Evolutionary conservation across 2,113 vertebrate species (phyloP).

Genomic region (Lampris incognitus): DNA sequence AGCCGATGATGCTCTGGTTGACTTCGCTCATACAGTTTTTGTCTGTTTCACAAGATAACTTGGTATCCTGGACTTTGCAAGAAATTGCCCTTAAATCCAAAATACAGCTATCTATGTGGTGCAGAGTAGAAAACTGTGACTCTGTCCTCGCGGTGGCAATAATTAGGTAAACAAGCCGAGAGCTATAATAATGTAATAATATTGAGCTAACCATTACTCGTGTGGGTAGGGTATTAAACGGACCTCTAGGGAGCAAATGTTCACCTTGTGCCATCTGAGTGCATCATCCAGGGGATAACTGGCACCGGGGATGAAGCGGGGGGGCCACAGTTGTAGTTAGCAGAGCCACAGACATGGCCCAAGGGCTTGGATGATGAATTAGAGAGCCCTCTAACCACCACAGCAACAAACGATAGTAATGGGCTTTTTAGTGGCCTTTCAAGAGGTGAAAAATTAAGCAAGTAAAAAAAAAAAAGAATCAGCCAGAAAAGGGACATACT

Average conservation of each 20-base stretch:
- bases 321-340: not conserved
- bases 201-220: not conserved
- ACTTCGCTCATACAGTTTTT: not conserved
- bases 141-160: not conserved
- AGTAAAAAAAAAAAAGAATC: too few relatives aligned
- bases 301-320: not conserved
- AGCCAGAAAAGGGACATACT: too few relatives aligned
- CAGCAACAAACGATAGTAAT: too few relatives aligned
- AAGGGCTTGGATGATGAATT: not conserved
- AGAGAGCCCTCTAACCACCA: not conserved
- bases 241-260: not conserved
- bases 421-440: too few relatives aligned
- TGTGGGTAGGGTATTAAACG: not conserved
- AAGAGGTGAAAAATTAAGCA: too few relatives aligned
- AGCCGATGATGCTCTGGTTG: not conserved
- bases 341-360: not conserved
- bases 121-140: not conserved
- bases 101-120: not conserved
- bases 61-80: not conserved
- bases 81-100: not conserved
- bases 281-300: conserved; percentile 1
- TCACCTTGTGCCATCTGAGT: not conserved
- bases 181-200: not conserved
- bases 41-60: not conserved
- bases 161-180: not conserved